These are phyloP conservation scores for Cathartes aura DNA, from an alignment of 2,113 vertebrate species.

Conservation along the genomic window DNA sequence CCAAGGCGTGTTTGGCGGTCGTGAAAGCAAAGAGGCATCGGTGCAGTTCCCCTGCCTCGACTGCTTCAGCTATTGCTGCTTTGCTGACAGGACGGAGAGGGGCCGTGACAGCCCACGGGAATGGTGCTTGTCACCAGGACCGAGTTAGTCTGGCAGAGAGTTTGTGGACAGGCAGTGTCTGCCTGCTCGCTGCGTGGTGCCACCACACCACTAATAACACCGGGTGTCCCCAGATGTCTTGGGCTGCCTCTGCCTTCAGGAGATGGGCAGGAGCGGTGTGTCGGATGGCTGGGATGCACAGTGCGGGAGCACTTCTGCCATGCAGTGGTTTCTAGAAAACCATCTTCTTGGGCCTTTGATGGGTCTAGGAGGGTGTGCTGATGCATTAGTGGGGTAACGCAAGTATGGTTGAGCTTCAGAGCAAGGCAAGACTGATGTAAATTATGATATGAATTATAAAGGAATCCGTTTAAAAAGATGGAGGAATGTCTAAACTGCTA, in stretches of 20 bases:
- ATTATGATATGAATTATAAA: background rate
- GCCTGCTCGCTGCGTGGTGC: background rate
- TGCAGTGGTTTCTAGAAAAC: background rate
- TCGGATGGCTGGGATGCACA: background rate
- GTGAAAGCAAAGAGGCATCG: background rate
- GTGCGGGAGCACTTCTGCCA: background rate
- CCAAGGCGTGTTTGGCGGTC: background rate
- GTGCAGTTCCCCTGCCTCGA: background rate
- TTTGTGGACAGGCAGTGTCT: background rate
- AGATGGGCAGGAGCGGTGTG: background rate
- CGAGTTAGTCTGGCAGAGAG: background rate
- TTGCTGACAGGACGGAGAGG: background rate
- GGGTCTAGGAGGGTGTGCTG: background rate
- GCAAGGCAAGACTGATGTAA: fast-evolving
- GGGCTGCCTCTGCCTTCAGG: background rate
- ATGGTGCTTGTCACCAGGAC: background rate
- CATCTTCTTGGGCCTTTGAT: background rate
- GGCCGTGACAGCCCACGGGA: background rate
- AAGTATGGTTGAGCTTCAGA: background rate
- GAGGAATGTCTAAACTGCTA: background rate
- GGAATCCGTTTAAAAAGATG: background rate
- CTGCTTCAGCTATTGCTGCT: background rate
- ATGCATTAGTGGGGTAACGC: fast-evolving
- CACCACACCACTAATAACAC: background rate
- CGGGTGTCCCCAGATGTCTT: background rate